Percentiles rank a stretch among this genome's conserved stretches.
phyloP scores from a whole-genome alignment of 2,797 vertebrate species.

The Molossus molossus region DNA sequence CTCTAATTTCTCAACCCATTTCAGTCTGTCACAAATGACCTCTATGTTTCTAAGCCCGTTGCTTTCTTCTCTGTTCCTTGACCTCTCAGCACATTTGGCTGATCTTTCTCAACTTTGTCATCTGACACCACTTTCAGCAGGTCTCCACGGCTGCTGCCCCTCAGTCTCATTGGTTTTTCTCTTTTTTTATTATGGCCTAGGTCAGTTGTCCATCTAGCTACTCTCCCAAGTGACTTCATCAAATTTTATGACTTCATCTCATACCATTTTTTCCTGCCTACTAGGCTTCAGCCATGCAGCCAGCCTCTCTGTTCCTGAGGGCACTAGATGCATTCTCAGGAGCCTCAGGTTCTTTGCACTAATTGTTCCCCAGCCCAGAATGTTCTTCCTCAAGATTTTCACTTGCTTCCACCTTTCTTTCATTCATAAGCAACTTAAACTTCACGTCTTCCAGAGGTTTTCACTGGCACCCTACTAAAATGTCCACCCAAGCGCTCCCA shows the following conservation, averaged over 20 bases:
- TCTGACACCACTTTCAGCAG: not conserved
- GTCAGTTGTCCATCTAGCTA: not conserved
- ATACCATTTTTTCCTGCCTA: not conserved
- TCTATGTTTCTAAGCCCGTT: fast-evolving
- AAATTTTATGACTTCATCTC: not conserved
- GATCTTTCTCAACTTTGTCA: not conserved
- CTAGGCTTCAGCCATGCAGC: not conserved
- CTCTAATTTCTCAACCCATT: not conserved
- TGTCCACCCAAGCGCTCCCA: not conserved
- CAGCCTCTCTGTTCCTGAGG: not conserved
- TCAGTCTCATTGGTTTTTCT: not conserved
- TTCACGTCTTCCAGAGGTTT: not conserved
- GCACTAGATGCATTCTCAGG: not conserved
- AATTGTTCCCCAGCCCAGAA: not conserved
- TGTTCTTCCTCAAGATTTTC: not conserved
- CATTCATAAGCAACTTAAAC: not conserved
- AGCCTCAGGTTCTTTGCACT: not conserved
- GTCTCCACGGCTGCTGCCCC: not conserved
- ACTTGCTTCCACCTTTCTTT: not conserved
- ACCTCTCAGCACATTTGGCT: not conserved
- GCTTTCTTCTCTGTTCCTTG: not conserved
- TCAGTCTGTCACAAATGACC: not conserved
- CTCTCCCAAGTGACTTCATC: not conserved
- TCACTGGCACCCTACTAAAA: not conserved
- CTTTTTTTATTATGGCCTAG: not conserved